Percentiles rank a stretch among this genome's conserved stretches.
These are phyloP conservation scores for Oscheius sp. DNA, from an alignment of 1,140 invertebrate species.

Conservation along the genomic window DNA sequence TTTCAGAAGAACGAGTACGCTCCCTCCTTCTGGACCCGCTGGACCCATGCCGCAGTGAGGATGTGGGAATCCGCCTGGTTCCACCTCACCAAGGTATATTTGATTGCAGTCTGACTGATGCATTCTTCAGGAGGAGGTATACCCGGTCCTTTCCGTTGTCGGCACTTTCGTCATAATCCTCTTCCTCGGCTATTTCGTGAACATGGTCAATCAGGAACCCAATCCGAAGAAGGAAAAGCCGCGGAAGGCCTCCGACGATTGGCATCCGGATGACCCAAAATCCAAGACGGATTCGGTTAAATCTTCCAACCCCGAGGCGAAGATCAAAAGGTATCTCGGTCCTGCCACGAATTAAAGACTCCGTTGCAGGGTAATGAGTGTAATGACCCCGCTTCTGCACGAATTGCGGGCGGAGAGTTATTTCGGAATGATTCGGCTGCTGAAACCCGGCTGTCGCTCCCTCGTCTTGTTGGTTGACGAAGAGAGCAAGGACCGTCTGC, in stretches of 20 bases:
- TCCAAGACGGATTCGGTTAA: neutral
- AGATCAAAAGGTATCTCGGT: neutral
- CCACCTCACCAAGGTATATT: constrained; percentile 48
- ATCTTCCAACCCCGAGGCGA: neutral
- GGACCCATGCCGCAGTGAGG: constrained; percentile 42
- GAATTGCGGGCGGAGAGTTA: constrained; percentile 91
- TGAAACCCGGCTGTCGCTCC: constrained; percentile 91
- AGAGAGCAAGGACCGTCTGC: constrained; percentile 78
- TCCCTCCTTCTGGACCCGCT: constrained; percentile 46
- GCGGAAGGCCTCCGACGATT: constrained; percentile 32
- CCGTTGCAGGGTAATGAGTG: constrained; percentile 38
- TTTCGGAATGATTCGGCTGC: constrained; percentile 82
- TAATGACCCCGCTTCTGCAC: constrained; percentile 68
- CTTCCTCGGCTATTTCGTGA: constrained; percentile 49
- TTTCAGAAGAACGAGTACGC: constrained; percentile 50
- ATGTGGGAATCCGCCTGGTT: constrained; percentile 50
- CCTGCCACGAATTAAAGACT: no score
- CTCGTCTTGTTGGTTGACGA: constrained; percentile 83
- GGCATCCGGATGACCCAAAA: constrained; percentile 60
- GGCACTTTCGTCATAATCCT: constrained; percentile 57
- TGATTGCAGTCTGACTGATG: neutral
- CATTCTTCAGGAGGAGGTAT: constrained; percentile 49
- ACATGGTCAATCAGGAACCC: constrained; percentile 33
- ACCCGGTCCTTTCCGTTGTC: constrained; percentile 55
- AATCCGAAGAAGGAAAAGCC: constrained; percentile 11